phyloP scores from a whole-genome alignment of 2,797 vertebrate species.

The Tachyglossus aculeatus region DNA sequence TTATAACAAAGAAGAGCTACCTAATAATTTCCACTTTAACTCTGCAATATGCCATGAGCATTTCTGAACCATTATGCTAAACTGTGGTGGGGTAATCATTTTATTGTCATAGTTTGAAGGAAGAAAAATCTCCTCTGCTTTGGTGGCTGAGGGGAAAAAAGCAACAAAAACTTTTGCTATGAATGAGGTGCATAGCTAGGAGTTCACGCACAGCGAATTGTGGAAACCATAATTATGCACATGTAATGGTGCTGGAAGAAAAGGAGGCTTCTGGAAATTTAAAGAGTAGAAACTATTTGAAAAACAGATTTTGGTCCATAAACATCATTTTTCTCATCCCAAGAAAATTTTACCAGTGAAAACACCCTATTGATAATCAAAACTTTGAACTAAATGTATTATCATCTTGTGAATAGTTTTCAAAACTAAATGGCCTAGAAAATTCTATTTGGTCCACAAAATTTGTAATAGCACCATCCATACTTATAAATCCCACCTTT shows the following conservation, averaged over 20 bases:
- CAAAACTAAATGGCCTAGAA: too few species aligned
- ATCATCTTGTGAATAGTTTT: too few species aligned
- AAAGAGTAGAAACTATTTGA: background rate
- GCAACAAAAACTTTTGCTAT: conserved; percentile 48
- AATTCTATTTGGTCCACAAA: too few species aligned
- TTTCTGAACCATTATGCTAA: conserved; percentile 86
- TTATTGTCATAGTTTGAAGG: conserved; percentile 82
- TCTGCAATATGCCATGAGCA: conserved; percentile 81
- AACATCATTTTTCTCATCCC: background rate
- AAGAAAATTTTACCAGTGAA: background rate
- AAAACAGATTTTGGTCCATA: conserved; percentile 2
- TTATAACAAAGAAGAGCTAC: conserved; percentile 85
- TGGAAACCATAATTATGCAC: background rate
- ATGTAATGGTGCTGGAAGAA: conserved; percentile 3
- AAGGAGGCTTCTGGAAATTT: conserved; percentile 25
- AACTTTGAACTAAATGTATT: background rate
- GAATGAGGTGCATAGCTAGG: conserved; percentile 8
- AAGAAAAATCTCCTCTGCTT: conserved; percentile 76
- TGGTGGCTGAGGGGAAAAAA: conserved; percentile 53
- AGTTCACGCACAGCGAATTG: conserved; percentile 11
- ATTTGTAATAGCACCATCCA: too few species aligned
- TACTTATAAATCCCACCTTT: too few species aligned
- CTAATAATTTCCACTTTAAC: conserved; percentile 85
- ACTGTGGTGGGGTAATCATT: conserved; percentile 80
- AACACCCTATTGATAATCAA: conserved; percentile 24